These are phyloP conservation scores for Thunnus albacares DNA, from an alignment of 2,797 vertebrate species.

Conservation along the genomic window DNA sequence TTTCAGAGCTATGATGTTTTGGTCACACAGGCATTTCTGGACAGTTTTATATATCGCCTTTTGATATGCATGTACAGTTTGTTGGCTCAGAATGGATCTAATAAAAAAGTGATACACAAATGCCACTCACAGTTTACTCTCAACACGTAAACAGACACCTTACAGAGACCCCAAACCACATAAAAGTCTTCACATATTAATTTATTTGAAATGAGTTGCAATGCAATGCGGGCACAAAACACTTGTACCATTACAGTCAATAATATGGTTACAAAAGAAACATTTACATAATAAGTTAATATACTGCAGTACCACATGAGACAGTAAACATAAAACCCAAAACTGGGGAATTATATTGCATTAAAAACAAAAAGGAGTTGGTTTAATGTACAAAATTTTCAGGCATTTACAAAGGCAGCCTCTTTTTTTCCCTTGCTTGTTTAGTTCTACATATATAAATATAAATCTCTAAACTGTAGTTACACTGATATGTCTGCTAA, in stretches of 20 bases:
- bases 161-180: background rate
- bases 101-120: conserved; percentile 14
- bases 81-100: conserved; percentile 1
- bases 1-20: background rate
- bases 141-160: background rate
- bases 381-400: conserved; percentile 83
- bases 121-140: background rate
- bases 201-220: conserved; percentile 85
- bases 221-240: conserved; percentile 81
- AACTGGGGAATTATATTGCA: conserved; percentile 72
- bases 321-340: conserved; percentile 79
- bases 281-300: conserved; percentile 87
- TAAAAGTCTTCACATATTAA: conserved; percentile 54
- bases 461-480: conserved; percentile 82
- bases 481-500: conserved; percentile 72
- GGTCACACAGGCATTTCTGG: background rate
- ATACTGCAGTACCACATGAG: conserved; percentile 77
- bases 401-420: conserved; percentile 84
- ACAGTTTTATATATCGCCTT: background rate
- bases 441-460: conserved; percentile 78
- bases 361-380: conserved; percentile 77
- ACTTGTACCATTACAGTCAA: conserved; percentile 80
- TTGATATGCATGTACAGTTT: conserved; percentile 11
- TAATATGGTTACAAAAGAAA: conserved; percentile 83
- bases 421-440: conserved; percentile 61